Conservation (phyloP, 2,888 invertebrate species). For the Petrolisthes manimaculis region DNA sequence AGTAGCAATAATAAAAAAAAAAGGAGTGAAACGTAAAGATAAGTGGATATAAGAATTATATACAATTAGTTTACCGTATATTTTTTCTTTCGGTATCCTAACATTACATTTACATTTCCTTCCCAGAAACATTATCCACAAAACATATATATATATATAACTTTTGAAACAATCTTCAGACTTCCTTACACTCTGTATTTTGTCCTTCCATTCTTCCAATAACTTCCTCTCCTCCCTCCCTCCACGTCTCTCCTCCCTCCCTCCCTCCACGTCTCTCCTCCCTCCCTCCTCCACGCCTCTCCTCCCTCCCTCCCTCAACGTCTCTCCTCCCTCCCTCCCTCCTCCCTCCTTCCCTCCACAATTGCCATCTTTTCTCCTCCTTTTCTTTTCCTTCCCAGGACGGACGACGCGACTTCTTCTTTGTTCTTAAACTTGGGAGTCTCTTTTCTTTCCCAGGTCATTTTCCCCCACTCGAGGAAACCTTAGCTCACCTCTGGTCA, state of each 20-base stretch:
- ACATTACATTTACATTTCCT: too few relatives aligned
- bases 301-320: neutral
- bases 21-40: too few relatives aligned
- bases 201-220: neutral
- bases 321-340: neutral
- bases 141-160: neutral
- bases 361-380: constrained; percentile 5
- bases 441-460: constrained; percentile 20
- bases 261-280: neutral
- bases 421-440: constrained; percentile 14
- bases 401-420: neutral
- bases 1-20: too few relatives aligned
- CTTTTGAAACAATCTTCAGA: neutral
- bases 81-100: too few relatives aligned
- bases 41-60: too few relatives aligned
- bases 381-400: neutral
- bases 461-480: constrained; percentile 17
- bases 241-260: neutral
- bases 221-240: constrained; percentile 8
- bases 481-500: constrained; percentile 18
- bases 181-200: neutral
- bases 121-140: too few relatives aligned
- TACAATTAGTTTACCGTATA: too few relatives aligned
- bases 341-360: neutral
- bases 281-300: too few relatives aligned